These are phyloP conservation scores for Dinomys branickii DNA, from an alignment of 2,113 vertebrate genomes.

Conservation along the genomic window DNA sequence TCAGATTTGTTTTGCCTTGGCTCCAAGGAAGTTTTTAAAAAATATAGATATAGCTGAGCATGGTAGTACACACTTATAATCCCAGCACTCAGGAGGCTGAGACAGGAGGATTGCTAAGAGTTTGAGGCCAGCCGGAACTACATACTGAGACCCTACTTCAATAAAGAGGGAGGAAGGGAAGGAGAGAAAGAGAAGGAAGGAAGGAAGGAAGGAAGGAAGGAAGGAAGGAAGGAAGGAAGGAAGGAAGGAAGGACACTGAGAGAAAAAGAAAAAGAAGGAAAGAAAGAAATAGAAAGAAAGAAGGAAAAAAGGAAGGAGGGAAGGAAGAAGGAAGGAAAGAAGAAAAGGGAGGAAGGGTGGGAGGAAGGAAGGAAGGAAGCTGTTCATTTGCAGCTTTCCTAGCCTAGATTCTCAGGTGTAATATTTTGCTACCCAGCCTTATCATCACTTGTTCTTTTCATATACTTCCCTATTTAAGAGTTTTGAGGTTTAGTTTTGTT, in stretches of 20 bases:
- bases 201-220: too few species aligned
- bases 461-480: neutral
- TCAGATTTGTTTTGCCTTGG: slow-evolving; percentile 6
- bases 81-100: neutral
- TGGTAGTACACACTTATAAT: neutral
- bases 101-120: neutral
- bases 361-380: too few species aligned
- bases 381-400: neutral
- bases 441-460: slow-evolving; percentile 16
- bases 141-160: neutral
- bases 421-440: neutral
- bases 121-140: neutral
- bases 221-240: neutral
- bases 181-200: too few species aligned
- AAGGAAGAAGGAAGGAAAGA: too few species aligned
- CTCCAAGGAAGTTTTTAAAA: neutral
- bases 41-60: neutral
- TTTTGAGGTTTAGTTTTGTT: neutral
- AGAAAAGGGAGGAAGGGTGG: too few species aligned
- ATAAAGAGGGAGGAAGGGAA: neutral
- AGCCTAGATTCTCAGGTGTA: neutral
- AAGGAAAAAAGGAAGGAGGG: too few species aligned
- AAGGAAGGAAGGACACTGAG: too few species aligned
- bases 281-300: too few species aligned
- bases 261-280: too few species aligned